phyloP scores from a whole-genome alignment of 2,113 vertebrate species.

The Sisor rabdophorus region DNA sequence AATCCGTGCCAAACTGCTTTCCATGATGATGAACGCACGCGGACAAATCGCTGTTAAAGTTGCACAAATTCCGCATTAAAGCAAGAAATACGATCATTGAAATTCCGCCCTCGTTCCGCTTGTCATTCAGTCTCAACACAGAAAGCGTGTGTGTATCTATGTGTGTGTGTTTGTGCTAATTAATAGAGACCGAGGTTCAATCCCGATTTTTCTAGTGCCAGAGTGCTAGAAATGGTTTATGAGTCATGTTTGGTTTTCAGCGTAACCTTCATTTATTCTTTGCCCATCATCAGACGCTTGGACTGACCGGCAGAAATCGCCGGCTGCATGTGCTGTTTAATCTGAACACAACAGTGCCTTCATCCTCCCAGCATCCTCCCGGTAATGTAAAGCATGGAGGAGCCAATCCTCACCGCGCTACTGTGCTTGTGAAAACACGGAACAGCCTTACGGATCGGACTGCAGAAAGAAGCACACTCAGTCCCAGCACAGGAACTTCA shows the following conservation, averaged over 20 bases:
- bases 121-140: slow-evolving; percentile 38
- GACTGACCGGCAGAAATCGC: slow-evolving; percentile 22
- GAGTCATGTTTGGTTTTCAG: not conserved
- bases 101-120: slow-evolving; percentile 44
- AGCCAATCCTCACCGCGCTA: slow-evolving; percentile 52
- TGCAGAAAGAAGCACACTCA: not conserved
- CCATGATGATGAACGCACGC: not conserved
- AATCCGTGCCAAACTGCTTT: not conserved
- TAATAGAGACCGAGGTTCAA: not conserved
- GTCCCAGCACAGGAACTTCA: not conserved
- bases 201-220: not conserved
- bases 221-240: not conserved
- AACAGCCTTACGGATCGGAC: slow-evolving; percentile 8
- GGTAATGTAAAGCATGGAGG: slow-evolving; percentile 52
- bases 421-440: slow-evolving; percentile 24
- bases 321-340: slow-evolving; percentile 42
- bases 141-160: slow-evolving; percentile 7
- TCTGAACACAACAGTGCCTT: slow-evolving; percentile 63
- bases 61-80: slow-evolving; percentile 37
- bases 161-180: slow-evolving; percentile 5
- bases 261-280: not conserved
- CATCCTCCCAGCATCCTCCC: slow-evolving; percentile 54
- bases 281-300: not conserved
- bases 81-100: slow-evolving; percentile 29
- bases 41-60: slow-evolving; percentile 15